A percentile compares a stretch with the other conserved stretches of the same genome.
Evolutionary conservation across 2,113 vertebrate species (phyloP).

Genomic region (Corythaeola cristata): DNA sequence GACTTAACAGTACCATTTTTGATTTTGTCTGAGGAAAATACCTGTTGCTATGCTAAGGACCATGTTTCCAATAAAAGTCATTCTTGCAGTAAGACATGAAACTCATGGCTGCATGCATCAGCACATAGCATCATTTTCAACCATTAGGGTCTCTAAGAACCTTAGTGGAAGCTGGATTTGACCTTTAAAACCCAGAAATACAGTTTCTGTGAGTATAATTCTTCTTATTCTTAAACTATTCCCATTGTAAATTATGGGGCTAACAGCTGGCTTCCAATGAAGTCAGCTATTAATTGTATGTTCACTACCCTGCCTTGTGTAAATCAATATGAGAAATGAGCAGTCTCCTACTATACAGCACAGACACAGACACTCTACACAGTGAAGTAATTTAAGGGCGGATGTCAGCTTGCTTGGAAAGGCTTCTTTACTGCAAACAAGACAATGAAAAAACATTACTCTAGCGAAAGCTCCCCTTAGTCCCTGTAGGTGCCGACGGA

Average conservation of each 20-base stretch:
- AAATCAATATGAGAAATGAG: constrained; percentile 82
- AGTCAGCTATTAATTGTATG: constrained; percentile 84
- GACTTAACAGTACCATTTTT: not conserved
- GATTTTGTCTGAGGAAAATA: not conserved
- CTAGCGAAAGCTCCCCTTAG: not conserved
- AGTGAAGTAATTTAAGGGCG: constrained; percentile 73
- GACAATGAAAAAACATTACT: not conserved
- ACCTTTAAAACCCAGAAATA: constrained; percentile 76
- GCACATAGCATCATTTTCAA: constrained; percentile 24
- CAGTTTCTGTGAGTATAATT: constrained; percentile 68
- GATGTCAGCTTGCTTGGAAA: constrained; percentile 71
- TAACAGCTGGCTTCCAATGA: constrained; percentile 82
- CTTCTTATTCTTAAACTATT: constrained; percentile 61
- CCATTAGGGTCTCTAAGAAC: constrained; percentile 22
- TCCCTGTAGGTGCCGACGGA: not conserved
- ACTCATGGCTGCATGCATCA: not conserved
- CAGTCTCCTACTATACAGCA: constrained; percentile 59
- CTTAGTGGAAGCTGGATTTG: constrained; percentile 55
- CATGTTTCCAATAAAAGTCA: not conserved
- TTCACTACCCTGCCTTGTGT: constrained; percentile 73
- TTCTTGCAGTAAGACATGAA: not conserved
- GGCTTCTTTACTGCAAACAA: constrained; percentile 60
- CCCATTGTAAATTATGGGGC: constrained; percentile 76
- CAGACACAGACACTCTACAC: constrained; percentile 61
- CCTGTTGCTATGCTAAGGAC: not conserved